phyloP scores from a whole-genome alignment of 2,113 vertebrate genomes.

The Turdus rufiventris region DNA sequence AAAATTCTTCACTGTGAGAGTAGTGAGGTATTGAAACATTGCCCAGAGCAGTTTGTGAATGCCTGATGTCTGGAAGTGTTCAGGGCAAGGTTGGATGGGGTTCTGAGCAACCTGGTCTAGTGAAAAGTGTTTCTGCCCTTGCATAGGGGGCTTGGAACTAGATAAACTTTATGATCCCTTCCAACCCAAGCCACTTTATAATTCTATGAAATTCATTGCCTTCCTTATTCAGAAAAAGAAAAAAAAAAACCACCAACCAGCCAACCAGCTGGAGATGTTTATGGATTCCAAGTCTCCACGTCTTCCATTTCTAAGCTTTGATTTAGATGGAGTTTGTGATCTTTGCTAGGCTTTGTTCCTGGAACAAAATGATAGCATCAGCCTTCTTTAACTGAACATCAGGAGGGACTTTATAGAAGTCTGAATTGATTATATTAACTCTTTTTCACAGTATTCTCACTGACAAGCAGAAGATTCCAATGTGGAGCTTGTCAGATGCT shows the following conservation, averaged over 20 bases:
- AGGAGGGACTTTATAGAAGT: background rate
- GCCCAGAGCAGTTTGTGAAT: background rate
- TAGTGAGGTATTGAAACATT: background rate
- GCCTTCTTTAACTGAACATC: conserved; percentile 10
- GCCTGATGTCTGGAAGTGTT: background rate
- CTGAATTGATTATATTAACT: conserved; percentile 22
- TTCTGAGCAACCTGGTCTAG: background rate
- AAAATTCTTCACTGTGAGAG: background rate
- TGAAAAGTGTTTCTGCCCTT: background rate
- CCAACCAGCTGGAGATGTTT: background rate
- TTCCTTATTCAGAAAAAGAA: background rate
- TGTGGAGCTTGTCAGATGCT: conserved; percentile 26
- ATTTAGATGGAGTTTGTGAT: background rate
- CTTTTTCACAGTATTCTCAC: background rate
- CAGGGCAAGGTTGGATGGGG: background rate
- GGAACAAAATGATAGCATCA: background rate
- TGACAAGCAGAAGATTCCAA: conserved; percentile 32
- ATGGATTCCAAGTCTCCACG: background rate
- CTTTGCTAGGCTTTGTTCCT: background rate
- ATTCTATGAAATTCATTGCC: background rate
- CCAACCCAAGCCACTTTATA: background rate
- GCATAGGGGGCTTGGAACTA: background rate
- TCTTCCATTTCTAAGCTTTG: background rate
- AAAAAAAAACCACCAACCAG: accelerated
- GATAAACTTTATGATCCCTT: background rate